Evolutionary conservation across 2,888 invertebrate species (phyloP).

Genomic region (Brenthis hecate): DNA sequence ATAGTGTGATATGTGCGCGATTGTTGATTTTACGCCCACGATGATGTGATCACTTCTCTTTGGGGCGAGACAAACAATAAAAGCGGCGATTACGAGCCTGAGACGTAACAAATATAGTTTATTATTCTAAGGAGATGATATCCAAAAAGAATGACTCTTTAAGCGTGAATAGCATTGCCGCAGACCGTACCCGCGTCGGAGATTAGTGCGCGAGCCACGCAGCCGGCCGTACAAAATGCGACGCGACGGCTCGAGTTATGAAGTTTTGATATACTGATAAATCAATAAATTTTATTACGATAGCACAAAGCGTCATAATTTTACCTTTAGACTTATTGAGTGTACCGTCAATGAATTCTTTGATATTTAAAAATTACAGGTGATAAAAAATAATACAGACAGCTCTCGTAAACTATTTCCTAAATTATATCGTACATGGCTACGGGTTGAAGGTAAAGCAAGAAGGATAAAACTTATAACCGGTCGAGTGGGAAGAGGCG

Average conservation of each 20-base stretch:
- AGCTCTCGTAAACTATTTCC: background rate
- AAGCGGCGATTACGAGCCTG: constrained; percentile 77
- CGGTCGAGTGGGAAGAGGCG: constrained; percentile 73
- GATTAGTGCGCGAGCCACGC: constrained; percentile 69
- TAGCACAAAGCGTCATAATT: constrained; percentile 51
- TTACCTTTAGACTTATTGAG: constrained; percentile 45
- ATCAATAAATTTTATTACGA: constrained; percentile 70
- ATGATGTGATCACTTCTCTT: constrained; percentile 73
- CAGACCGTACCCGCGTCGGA: constrained; percentile 62
- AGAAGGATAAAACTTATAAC: constrained; percentile 55
- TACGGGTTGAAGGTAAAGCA: constrained; percentile 18
- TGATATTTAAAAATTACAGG: constrained; percentile 5
- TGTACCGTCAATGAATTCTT: constrained; percentile 37
- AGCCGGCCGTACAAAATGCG: constrained; percentile 67
- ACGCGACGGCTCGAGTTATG: constrained; percentile 72
- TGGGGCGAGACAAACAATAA: constrained; percentile 78
- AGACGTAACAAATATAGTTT: constrained; percentile 75
- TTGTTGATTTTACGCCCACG: constrained; percentile 80
- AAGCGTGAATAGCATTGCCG: constrained; percentile 59
- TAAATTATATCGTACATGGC: constrained; percentile 2
- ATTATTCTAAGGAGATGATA: constrained; percentile 73
- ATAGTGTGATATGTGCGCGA: constrained; percentile 73
- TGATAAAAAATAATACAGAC: background rate
- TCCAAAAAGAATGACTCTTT: constrained; percentile 63
- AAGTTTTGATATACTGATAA: constrained; percentile 75